Evolutionary conservation across 1,140 invertebrate species (phyloP), one percentile per base, ranked within the genome.

Genomic region (Acromyrmex heyeri): DNA sequence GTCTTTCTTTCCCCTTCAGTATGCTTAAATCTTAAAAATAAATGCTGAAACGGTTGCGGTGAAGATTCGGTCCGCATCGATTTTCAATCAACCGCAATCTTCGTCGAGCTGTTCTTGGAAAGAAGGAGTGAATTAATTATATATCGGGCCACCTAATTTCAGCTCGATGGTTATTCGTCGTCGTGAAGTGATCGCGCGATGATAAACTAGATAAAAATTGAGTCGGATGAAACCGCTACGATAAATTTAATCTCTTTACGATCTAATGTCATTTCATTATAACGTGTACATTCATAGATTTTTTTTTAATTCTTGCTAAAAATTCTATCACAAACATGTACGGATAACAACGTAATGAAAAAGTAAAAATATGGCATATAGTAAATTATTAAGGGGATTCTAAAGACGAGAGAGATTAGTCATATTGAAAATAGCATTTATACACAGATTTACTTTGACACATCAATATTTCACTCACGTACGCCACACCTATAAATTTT

Each of bases 111-210:
- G 30, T n/a, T 62, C 10, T 34, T 83, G 55, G 18, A 83, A 81
- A 83, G 69, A 57, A 83, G 79, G 38, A 30, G 21, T n/a, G 18
- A 3, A 83, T 83, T 75, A 83, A 83, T 83, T 83, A 83, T 83
- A 57, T n/a, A 83, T 27, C 55, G 24, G 48, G 38, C 69, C 12
- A 38, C 14, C 57, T 75, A 83, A 83, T 73, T 83, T 75, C 57
- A 12, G 44, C 38, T 27, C 24, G 27, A 59, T 14, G 14, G 21
- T 27, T 81, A 38, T 57, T 81, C 50, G 64, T 57, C 34, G 16
- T 44, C 30, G 34, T 34, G 16, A 34, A 69, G 34, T 70, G 64
- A 81, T 21, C 48, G 64, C 55, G 14, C 62, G 8, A 81, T 69
- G 55, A 61, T 18, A 21, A 73, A 30, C 8, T 21, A 6, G 79